Percentiles rank a stretch among this genome's conserved stretches.
phyloP scores from a whole-genome alignment of 1,140 invertebrate species.

The Mizuhopecten yessoensis region DNA sequence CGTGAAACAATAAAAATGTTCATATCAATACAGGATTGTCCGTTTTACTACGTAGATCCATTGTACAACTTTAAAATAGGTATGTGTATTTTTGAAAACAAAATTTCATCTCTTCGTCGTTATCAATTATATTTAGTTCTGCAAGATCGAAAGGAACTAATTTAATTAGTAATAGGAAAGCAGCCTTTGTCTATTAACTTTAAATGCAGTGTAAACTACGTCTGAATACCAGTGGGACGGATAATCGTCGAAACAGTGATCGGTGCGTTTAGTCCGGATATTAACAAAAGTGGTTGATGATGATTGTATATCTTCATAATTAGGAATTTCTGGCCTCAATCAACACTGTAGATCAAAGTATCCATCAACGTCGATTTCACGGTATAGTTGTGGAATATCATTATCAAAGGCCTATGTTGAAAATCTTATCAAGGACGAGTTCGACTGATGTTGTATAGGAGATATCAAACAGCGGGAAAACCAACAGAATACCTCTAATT shows the following conservation, averaged over 20 bases:
- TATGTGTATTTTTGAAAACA: too few species aligned
- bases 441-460: not conserved
- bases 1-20: too few species aligned
- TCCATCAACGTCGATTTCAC: not conserved
- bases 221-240: not conserved
- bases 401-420: not conserved
- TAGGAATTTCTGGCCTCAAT: not conserved
- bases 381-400: not conserved
- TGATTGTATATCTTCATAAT: conserved; percentile 10
- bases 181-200: too few species aligned
- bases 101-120: too few species aligned
- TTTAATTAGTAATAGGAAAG: too few species aligned
- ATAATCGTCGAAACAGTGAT: not conserved
- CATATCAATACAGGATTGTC: too few species aligned
- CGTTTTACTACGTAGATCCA: too few species aligned
- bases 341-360: conserved; percentile 27
- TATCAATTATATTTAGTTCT: too few species aligned
- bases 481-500: not conserved
- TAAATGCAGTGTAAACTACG: too few species aligned
- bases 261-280: not conserved
- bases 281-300: not conserved
- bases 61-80: too few species aligned
- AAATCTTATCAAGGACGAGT: not conserved
- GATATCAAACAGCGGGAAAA: not conserved
- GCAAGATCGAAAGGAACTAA: too few species aligned